These are phyloP conservation scores for Pempheris klunzingeri DNA, from an alignment of 2,797 vertebrate species.

Conservation along the genomic window DNA sequence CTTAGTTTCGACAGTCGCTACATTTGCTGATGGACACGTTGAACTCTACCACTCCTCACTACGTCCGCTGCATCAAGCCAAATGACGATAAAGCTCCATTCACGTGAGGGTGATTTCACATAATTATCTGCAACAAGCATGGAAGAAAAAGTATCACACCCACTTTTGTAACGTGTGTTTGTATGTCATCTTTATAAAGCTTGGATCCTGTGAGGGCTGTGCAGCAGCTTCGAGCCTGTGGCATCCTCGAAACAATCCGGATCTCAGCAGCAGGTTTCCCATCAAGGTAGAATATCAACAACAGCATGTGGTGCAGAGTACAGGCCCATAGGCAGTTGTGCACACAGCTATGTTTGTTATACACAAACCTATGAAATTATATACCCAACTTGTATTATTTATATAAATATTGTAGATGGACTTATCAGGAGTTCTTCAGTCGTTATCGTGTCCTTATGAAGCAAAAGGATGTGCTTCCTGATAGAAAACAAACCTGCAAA, in stretches of 20 bases:
- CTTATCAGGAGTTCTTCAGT: constrained; percentile 96
- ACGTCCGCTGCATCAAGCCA: constrained; percentile 98
- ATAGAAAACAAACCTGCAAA: constrained; percentile 93
- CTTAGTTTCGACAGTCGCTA: constrained; percentile 96
- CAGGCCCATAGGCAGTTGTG: not conserved
- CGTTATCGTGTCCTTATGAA: constrained; percentile 98
- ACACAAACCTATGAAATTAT: not conserved
- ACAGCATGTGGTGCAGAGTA: constrained; percentile 14
- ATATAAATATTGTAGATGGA: constrained; percentile 88
- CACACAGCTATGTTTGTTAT: not conserved
- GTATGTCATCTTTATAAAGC: constrained; percentile 73
- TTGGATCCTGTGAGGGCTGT: constrained; percentile 93
- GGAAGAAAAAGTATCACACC: not conserved
- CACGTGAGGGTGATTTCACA: constrained; percentile 84
- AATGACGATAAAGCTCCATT: constrained; percentile 95
- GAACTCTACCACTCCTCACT: constrained; percentile 96
- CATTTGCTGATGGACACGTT: constrained; percentile 96
- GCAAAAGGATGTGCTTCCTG: constrained; percentile 91
- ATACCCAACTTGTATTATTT: not conserved
- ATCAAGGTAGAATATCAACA: constrained; percentile 87
- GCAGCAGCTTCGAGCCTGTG: constrained; percentile 96
- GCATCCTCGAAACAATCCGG: constrained; percentile 96
- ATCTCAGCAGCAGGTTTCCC: constrained; percentile 98
- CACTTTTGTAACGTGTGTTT: not conserved
- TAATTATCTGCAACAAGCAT: not conserved